Evolutionary conservation across 64 coral and sea anemone genomes (phyloP).

Genomic region (Exaiptasia diaphana): DNA sequence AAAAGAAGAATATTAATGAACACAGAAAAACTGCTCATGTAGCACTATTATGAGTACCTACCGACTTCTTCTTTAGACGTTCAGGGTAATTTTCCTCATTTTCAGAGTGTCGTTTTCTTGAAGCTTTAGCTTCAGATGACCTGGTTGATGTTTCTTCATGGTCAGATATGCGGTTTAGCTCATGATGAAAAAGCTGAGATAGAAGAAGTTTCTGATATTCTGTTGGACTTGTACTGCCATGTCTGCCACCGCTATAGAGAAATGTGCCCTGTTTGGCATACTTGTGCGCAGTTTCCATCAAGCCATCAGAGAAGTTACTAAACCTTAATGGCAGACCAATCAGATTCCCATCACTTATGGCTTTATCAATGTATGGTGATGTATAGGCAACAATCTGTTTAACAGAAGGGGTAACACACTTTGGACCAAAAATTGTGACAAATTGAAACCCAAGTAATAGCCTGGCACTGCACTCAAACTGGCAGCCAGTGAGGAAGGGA

Average conservation of each 20-base stretch:
- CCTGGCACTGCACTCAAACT: not conserved
- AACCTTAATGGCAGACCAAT: not conserved
- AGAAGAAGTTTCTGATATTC: slow-evolving; percentile 15
- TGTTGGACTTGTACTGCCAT: not conserved
- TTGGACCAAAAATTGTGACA: slow-evolving; percentile 17
- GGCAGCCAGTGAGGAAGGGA: not conserved
- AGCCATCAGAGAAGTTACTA: not conserved
- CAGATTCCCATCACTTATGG: not conserved
- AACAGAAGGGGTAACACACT: not conserved
- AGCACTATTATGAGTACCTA: not conserved
- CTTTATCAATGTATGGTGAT: slow-evolving; percentile 26
- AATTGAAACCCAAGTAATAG: slow-evolving; percentile 35
- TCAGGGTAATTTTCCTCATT: not conserved
- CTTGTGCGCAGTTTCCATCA: slow-evolving; percentile 34
- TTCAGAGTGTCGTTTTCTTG: not conserved
- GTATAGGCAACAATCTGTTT: slow-evolving; percentile 30
- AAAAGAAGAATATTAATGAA: not conserved
- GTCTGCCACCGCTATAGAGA: slow-evolving; percentile 10
- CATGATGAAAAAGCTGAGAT: slow-evolving; percentile 1
- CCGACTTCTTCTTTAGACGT: not conserved
- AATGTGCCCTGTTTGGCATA: not conserved
- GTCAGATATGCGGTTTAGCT: not conserved
- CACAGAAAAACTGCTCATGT: not conserved
- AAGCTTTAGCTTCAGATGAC: not conserved
- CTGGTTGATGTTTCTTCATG: not conserved